Conservation (phyloP, 2,113 vertebrate genomes). For the Perca schrenkii region DNA sequence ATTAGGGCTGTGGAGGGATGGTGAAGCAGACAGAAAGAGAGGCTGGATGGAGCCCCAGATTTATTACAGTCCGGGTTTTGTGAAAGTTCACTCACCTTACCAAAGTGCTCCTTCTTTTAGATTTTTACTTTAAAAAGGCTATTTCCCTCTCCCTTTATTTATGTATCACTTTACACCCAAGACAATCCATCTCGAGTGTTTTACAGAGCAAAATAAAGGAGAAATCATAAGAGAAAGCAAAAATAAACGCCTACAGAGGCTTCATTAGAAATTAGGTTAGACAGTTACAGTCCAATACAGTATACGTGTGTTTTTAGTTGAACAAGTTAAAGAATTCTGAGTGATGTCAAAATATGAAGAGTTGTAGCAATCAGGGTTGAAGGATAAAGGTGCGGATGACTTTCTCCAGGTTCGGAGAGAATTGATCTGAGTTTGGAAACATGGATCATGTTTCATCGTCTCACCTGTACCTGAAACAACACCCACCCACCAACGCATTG, state of each 20-base stretch:
- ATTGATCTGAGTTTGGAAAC: too few relatives aligned
- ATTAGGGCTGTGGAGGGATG: constrained; percentile 39
- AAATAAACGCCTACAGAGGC: background rate
- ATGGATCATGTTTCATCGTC: background rate
- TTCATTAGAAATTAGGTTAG: background rate
- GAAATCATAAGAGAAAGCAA: background rate
- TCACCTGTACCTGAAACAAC: background rate
- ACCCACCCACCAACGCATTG: background rate
- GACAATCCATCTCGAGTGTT: background rate
- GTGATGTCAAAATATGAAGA: background rate
- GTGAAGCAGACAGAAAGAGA: constrained; percentile 31
- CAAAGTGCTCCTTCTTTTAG: background rate
- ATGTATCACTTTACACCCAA: background rate
- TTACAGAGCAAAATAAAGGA: background rate
- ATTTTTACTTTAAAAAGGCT: background rate
- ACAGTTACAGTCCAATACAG: background rate
- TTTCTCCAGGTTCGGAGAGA: background rate
- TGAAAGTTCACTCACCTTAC: constrained; percentile 58
- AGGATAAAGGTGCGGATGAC: background rate
- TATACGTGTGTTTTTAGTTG: background rate
- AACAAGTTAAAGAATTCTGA: too few relatives aligned
- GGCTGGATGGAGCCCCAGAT: constrained; percentile 67
- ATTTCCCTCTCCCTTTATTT: background rate
- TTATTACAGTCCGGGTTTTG: constrained; percentile 74
- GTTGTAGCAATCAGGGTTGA: background rate